Percentiles rank a stretch among this genome's conserved stretches.
These are phyloP conservation scores for Chaetura pelagica DNA, from an alignment of 2,113 vertebrate genomes.

Conservation along the genomic window DNA sequence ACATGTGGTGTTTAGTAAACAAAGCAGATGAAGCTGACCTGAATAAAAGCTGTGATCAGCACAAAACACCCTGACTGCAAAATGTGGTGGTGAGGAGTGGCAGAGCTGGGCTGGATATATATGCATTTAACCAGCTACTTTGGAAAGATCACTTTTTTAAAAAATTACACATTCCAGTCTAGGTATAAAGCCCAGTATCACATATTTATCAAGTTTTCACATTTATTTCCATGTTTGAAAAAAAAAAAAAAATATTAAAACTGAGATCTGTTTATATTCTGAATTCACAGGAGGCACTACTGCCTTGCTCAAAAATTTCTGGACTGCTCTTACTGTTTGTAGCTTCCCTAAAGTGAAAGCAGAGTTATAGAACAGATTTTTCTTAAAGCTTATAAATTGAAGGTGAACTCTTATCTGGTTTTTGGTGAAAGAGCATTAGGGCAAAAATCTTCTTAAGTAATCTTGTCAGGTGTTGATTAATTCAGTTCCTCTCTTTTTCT, in stretches of 20 bases:
- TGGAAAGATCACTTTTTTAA: background rate
- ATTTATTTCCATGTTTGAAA: background rate
- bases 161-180: background rate
- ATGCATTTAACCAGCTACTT: background rate
- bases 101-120: background rate
- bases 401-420: background rate
- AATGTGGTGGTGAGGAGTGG: background rate
- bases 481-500: background rate
- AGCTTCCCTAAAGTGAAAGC: background rate
- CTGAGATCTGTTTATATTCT: background rate
- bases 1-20: slow-evolving; percentile 62
- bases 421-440: background rate
- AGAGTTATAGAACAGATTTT: background rate
- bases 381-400: background rate
- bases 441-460: background rate
- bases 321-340: background rate
- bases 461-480: background rate
- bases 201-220: background rate
- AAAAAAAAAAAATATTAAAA: background rate
- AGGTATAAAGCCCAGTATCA: background rate
- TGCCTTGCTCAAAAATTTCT: background rate
- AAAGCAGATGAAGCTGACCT: slow-evolving; percentile 49
- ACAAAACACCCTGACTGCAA: slow-evolving; percentile 1
- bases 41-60: slow-evolving; percentile 51
- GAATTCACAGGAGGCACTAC: background rate